These are phyloP conservation scores for Pyrochroa serraticornis DNA, from an alignment of 2,888 invertebrate species.

Conservation along the genomic window DNA sequence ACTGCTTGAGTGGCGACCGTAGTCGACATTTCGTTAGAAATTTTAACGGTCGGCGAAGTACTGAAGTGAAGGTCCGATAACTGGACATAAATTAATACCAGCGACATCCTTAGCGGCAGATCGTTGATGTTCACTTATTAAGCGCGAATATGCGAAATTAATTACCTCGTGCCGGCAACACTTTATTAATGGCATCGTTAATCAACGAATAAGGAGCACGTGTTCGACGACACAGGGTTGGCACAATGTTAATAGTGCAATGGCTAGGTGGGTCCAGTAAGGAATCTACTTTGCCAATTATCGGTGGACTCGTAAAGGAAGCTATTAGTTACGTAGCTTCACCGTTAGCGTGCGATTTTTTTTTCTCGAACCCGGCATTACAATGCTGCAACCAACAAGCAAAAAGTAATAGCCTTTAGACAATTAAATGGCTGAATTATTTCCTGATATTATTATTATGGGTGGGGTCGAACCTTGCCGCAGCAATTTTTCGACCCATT, in stretches of 20 bases:
- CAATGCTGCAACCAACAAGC: conserved; percentile 11
- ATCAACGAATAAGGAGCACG: conserved; percentile 28
- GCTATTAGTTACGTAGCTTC: conserved; percentile 31
- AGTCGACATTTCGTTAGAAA: too few species aligned
- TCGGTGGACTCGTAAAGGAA: conserved; percentile 30
- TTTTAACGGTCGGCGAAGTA: too few species aligned
- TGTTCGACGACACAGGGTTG: conserved; percentile 18
- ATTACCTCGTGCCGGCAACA: not conserved
- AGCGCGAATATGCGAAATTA: too few species aligned
- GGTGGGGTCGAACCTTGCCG: conserved; percentile 30
- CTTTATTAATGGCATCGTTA: conserved; percentile 20
- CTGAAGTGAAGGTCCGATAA: too few species aligned
- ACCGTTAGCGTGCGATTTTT: conserved; percentile 27
- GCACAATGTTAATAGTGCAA: not conserved
- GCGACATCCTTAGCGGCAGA: conserved; percentile 2
- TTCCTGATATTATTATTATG: conserved; percentile 26
- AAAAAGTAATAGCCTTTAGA: conserved; percentile 25
- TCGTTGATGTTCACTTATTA: too few species aligned
- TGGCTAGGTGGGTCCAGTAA: conserved; percentile 19
- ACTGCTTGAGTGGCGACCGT: too few species aligned
- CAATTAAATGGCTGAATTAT: conserved; percentile 30
- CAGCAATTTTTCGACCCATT: conserved; percentile 17
- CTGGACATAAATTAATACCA: not conserved
- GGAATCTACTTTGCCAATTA: conserved; percentile 30
- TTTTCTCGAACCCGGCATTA: conserved; percentile 12